Evolutionary conservation across 1,140 invertebrate genomes (phyloP).

Genomic region (Harlomillsia oculata): DNA sequence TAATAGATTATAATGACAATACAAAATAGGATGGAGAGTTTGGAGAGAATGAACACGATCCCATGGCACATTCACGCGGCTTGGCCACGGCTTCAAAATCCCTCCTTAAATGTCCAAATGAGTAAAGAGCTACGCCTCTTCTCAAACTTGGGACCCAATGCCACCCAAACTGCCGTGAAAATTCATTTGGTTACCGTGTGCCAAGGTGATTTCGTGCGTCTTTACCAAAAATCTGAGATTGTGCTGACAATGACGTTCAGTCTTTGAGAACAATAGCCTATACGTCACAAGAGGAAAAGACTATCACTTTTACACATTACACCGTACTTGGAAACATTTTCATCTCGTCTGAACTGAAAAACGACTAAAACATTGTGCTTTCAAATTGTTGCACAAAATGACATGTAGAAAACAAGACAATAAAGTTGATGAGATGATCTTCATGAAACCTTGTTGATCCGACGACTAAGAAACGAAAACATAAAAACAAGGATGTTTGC

Average conservation of each 20-base stretch:
- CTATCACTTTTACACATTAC: neutral
- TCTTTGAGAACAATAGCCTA: neutral
- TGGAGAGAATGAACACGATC: neutral
- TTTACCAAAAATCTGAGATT: neutral
- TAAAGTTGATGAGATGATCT: no score
- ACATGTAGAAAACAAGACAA: no score
- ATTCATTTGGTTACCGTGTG: neutral
- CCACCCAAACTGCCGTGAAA: neutral
- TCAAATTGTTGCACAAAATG: no score
- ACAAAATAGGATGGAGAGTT: neutral
- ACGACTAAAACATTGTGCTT: no score
- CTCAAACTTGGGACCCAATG: neutral
- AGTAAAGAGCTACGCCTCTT: neutral
- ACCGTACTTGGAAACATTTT: neutral
- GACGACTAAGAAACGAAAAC: no score
- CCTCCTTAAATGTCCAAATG: constrained; percentile 14
- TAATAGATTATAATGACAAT: neutral
- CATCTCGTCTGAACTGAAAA: neutral
- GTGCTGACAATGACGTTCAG: neutral
- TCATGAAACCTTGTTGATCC: no score
- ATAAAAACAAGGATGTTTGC: no score
- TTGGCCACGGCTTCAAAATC: no score
- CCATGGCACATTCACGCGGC: no score
- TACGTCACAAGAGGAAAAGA: neutral
- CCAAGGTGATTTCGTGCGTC: neutral